Base-by-base conservation (phyloP, 2,888 invertebrate genomes). In the Urechis unicinctus region DNA sequence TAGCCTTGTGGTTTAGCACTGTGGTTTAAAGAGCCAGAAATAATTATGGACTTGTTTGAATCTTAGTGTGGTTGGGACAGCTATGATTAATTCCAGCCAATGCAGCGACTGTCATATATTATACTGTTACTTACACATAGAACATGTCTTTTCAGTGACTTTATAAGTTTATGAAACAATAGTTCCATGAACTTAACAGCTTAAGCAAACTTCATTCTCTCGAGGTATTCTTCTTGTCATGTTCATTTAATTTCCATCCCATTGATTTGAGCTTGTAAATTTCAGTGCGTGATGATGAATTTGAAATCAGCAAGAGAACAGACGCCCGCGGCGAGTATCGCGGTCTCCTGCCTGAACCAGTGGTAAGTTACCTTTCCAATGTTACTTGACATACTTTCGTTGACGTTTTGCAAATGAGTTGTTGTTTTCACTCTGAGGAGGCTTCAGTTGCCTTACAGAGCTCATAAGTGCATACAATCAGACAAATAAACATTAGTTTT, bases 281-380 rank as follows among this genome's bases (percentile, higher is more conserved):
- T 56, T 13, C 58, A 66, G 63, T 61, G 88, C 89, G 73, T 81
- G 86, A 61, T 85, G 84, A 72, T 83, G 85, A 62, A 50, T 62
- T 58, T 49, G 61, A 60, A 36, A 47, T 63, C 54, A 44, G 58
- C n/a, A 60, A 60, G 51, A 62, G 60, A 51, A 51, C 48, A 22
- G 57, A 61, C 24, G 45, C 57, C 6, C 63, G 57, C 17, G 62
- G 90, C 90, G 57, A 62, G 26, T 50, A 61, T 21, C 54, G 53
- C 22, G 56, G 56, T 26, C 29, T 44, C 13, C 56, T 64, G 30
- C 66, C 64, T 3, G 61, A 67, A 48, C 67, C 66, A 45, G 66
- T 67, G 55, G 67, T 67, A 31, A 59, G 62, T 59, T n/a, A 21
- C 45, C 9, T 17, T 6, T 50, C 41, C 13, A 36, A 6, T 9